A percentile compares a stretch with the other conserved stretches of the same genome.
Conservation (phyloP, 2,797 vertebrate genomes). For the Oreonectes daqikongensis region DNA sequence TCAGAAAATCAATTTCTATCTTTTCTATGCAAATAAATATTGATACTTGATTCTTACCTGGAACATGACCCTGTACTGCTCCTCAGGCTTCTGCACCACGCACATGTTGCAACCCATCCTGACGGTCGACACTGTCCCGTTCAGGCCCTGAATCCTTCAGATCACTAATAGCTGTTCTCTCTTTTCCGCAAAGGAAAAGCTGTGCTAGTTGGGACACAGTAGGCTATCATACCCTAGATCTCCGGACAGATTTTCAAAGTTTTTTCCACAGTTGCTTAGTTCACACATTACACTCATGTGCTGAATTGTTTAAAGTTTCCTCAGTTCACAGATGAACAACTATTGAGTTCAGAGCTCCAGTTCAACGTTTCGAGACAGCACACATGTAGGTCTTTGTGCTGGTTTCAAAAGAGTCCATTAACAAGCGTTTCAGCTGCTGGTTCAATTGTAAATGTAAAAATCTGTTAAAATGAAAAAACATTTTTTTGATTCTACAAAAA, state of each 20-base stretch:
- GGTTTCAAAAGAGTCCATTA: neutral
- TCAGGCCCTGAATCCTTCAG: conserved; percentile 31
- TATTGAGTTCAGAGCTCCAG: neutral
- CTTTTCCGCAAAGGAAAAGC: neutral
- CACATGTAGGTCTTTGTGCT: neutral
- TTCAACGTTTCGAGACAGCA: neutral
- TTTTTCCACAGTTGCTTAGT: neutral
- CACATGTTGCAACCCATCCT: conserved; percentile 94
- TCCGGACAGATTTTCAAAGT: neutral
- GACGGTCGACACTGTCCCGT: conserved; percentile 44
- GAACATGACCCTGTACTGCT: conserved; percentile 91
- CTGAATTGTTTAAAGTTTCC: neutral
- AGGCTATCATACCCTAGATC: conserved; percentile 21
- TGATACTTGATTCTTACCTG: conserved; percentile 80
- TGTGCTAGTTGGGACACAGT: neutral
- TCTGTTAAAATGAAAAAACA: neutral
- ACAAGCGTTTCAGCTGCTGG: neutral
- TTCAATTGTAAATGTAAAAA: neutral
- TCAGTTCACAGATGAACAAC: neutral
- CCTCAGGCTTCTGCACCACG: conserved; percentile 88
- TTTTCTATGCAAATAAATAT: neutral
- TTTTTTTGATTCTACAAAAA: neutral
- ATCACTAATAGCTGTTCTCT: neutral
- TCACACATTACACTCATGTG: neutral
- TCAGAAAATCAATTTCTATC: no score